phyloP scores from a whole-genome alignment of 2,113 vertebrate genomes.

The Trematomus loennbergii region DNA sequence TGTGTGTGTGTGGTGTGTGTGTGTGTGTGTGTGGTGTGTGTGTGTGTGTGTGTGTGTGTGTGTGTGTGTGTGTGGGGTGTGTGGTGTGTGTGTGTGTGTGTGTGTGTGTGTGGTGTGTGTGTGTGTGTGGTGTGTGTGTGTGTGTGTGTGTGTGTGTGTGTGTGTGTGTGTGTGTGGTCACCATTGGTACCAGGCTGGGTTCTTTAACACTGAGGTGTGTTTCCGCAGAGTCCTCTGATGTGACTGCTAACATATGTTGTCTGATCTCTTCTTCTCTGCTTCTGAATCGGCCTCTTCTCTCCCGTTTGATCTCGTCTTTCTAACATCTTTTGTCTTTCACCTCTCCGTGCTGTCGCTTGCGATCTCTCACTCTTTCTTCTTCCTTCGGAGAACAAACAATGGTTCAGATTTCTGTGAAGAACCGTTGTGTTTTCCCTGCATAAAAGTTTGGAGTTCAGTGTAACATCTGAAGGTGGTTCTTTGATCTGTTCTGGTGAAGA shows the following conservation, averaged over 20 bases:
- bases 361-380: conserved; percentile 3
- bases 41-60: conserved; percentile 8
- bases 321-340: conserved; percentile 44
- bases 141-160: neutral
- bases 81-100: neutral
- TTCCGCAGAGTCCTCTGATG: conserved; percentile 41
- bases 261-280: conserved; percentile 54
- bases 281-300: conserved; percentile 40
- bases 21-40: neutral
- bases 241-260: conserved; percentile 57
- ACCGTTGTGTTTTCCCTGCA: neutral
- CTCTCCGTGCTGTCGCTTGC: conserved; percentile 20
- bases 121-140: neutral
- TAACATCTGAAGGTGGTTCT: conserved; percentile 40
- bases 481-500: conserved; percentile 26
- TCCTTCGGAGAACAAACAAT: conserved; percentile 27
- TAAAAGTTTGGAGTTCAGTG: conserved; percentile 29
- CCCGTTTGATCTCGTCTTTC: conserved; percentile 61
- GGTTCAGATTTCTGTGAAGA: conserved; percentile 15
- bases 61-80: neutral
- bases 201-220: conserved; percentile 21
- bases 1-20: neutral
- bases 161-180: conserved; percentile 29
- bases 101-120: neutral
- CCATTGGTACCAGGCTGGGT: conserved; percentile 16